phyloP scores from a whole-genome alignment of 2,888 invertebrate genomes.

The Dasysyrphus tricinctus region DNA sequence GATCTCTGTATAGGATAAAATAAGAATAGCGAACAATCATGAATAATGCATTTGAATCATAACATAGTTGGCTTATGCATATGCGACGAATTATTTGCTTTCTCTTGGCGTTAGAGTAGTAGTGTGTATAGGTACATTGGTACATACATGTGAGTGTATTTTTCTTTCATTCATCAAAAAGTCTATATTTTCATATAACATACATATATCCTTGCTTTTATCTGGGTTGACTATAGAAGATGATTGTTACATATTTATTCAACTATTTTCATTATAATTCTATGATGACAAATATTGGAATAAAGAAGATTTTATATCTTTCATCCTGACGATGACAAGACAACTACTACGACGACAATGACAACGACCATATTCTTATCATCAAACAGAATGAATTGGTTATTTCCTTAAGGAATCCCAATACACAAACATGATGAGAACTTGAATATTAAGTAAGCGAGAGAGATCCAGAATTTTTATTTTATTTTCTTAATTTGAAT shows the following conservation, averaged over 20 bases:
- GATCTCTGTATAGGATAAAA: slow-evolving; percentile 16
- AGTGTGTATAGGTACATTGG: not conserved
- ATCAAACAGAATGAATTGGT: slow-evolving; percentile 59
- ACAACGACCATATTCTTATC: slow-evolving; percentile 14
- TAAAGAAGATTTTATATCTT: slow-evolving; percentile 19
- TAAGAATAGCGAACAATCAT: slow-evolving; percentile 47
- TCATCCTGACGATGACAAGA: slow-evolving; percentile 22
- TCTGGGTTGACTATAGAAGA: slow-evolving; percentile 28
- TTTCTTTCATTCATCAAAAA: slow-evolving; percentile 16
- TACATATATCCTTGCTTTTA: slow-evolving; percentile 40
- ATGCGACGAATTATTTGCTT: slow-evolving; percentile 67
- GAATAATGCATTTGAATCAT: slow-evolving; percentile 70
- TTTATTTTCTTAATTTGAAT: not conserved
- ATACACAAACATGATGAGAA: slow-evolving; percentile 12
- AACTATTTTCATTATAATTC: slow-evolving; percentile 60
- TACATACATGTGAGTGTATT: not conserved
- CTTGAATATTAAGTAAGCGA: slow-evolving; percentile 46
- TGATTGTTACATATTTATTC: slow-evolving; percentile 70
- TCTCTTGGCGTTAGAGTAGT: not conserved
- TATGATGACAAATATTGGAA: slow-evolving; percentile 16
- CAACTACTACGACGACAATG: no score
- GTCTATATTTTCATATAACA: not conserved
- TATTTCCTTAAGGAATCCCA: slow-evolving; percentile 42
- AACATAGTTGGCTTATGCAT: slow-evolving; percentile 69
- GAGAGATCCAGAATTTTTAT: not conserved